A percentile compares a stretch with the other conserved stretches of the same genome.
These are phyloP conservation scores for Vulpes lagopus DNA, from an alignment of 2,113 vertebrate species.

Conservation along the genomic window DNA sequence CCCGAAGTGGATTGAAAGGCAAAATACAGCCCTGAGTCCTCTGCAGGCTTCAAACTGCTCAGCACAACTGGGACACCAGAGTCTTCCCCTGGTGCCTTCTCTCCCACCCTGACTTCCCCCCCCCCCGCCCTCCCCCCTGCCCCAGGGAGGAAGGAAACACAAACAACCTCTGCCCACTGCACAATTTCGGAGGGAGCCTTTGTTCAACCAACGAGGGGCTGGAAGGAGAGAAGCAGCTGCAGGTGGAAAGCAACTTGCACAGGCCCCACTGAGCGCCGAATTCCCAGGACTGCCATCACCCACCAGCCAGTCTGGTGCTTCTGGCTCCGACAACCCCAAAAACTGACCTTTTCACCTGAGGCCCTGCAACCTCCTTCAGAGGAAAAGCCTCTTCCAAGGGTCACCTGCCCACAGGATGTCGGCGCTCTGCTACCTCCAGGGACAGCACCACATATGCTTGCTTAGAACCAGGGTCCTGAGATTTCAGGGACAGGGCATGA, in stretches of 20 bases:
- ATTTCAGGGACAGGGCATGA: rapidly evolving
- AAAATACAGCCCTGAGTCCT: conserved; percentile 62
- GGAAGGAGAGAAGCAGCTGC: rapidly evolving
- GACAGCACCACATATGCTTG: rapidly evolving
- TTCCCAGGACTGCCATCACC: rapidly evolving
- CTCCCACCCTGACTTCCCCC: background rate
- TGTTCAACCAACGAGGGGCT: rapidly evolving
- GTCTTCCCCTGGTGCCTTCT: conserved; percentile 35
- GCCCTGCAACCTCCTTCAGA: background rate
- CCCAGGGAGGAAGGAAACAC: background rate
- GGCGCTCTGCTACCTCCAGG: rapidly evolving
- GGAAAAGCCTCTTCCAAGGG: background rate
- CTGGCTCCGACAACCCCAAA: background rate
- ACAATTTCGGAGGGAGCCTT: too few relatives aligned
- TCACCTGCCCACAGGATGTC: background rate
- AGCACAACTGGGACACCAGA: conserved; percentile 49
- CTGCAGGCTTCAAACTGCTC: conserved; percentile 69
- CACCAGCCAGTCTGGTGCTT: rapidly evolving
- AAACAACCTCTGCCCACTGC: rapidly evolving
- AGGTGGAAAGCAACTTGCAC: rapidly evolving
- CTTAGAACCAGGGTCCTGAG: background rate
- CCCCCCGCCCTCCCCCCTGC: background rate
- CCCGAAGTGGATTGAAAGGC: conserved; percentile 68
- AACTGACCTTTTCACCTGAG: background rate
- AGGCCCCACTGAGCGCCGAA: background rate